These are phyloP conservation scores for Micrastur ruficollis DNA, from an alignment of 2,797 vertebrate species.

Conservation along the genomic window DNA sequence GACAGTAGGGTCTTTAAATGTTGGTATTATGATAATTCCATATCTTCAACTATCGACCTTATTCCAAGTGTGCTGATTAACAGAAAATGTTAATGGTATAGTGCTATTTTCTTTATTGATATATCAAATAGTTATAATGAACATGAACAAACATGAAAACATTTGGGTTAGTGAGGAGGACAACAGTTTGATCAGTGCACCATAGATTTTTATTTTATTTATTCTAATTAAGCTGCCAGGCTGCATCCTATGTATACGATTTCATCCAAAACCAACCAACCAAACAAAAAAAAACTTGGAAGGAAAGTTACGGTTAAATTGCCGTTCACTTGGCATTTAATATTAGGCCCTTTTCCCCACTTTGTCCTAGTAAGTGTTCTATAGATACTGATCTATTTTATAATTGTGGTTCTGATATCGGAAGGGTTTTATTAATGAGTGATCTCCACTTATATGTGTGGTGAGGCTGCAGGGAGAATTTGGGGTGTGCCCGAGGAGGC, in stretches of 20 bases:
- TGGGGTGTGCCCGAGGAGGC: accelerated
- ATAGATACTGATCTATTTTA: background rate
- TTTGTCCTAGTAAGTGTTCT: background rate
- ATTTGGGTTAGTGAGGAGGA: background rate
- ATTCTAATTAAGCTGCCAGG: background rate
- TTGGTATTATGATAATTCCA: background rate
- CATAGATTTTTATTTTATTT: background rate
- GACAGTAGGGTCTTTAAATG: background rate
- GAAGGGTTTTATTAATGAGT: background rate
- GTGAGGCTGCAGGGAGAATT: background rate
- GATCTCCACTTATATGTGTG: background rate
- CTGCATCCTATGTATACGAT: background rate
- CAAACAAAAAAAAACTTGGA: background rate
- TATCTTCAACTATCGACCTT: background rate
- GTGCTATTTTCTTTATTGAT: background rate
- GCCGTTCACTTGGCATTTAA: background rate
- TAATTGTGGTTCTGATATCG: background rate
- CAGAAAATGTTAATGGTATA: background rate
- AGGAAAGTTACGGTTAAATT: background rate
- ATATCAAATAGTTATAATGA: background rate
- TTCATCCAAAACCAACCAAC: background rate
- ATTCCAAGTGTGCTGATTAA: background rate
- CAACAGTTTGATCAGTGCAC: background rate
- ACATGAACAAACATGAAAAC: background rate
- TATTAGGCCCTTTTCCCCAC: accelerated